Evolutionary conservation across 1,140 invertebrate species (phyloP).

Genomic region (Formica exsecta): DNA sequence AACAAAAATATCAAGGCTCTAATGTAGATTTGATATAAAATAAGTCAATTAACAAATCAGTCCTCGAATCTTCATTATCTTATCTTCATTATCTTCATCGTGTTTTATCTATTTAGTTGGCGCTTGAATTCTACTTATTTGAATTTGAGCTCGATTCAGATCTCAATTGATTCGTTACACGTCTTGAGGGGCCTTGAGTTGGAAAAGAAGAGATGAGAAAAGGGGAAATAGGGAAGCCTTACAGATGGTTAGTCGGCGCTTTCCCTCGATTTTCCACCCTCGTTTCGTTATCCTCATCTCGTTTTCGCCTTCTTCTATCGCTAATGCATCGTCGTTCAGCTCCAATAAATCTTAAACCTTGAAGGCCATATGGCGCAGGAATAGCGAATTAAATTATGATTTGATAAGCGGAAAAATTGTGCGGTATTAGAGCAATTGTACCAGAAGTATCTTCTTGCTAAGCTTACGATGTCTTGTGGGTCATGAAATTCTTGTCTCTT

Average conservation of each 20-base stretch:
- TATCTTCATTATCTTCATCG: neutral
- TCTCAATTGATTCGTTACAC: conserved; percentile 83
- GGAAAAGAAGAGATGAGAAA: conserved; percentile 50
- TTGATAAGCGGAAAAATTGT: conserved; percentile 71
- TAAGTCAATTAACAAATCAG: conserved; percentile 3
- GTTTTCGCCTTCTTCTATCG: conserved; percentile 77
- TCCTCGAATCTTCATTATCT: conserved; percentile 36
- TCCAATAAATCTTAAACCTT: conserved; percentile 77
- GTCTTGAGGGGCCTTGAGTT: conserved; percentile 63
- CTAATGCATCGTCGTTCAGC: conserved; percentile 80
- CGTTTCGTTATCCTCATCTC: conserved; percentile 79
- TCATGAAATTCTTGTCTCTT: neutral
- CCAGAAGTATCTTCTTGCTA: neutral
- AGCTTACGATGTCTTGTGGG: neutral
- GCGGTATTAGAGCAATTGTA: neutral
- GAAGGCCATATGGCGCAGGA: conserved; percentile 67
- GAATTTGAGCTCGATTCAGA: conserved; percentile 52
- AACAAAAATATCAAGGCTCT: neutral
- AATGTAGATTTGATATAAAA: neutral
- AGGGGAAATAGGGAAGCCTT: conserved; percentile 47
- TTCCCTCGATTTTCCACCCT: conserved; percentile 72
- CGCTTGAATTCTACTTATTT: conserved; percentile 42
- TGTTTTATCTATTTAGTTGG: conserved; percentile 27
- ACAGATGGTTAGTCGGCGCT: conserved; percentile 54
- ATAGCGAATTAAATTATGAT: conserved; percentile 78